phyloP scores from a whole-genome alignment of 2,888 invertebrate genomes.

The Hydrotaea cyrtoneurina region DNA sequence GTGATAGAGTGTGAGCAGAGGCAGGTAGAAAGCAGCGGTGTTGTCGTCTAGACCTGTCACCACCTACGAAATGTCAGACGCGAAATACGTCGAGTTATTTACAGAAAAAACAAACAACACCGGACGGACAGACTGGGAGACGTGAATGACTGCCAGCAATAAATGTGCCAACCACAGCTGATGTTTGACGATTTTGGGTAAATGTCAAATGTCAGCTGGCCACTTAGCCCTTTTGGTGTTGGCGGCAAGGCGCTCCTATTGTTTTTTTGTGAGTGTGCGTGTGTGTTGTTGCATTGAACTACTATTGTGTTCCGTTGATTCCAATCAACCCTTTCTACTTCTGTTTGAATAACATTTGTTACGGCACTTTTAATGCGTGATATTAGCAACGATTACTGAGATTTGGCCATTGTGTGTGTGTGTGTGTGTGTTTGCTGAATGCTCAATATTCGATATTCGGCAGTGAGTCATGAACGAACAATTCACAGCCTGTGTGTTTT shows the following conservation, averaged over 20 bases:
- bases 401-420: constrained; percentile 64
- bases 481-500: background rate
- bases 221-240: constrained; percentile 48
- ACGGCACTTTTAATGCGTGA: constrained; percentile 67
- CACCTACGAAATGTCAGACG: constrained; percentile 22
- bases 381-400: constrained; percentile 68
- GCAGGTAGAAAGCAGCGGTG: constrained; percentile 49
- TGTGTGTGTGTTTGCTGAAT: constrained; percentile 50
- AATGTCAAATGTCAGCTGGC: constrained; percentile 64
- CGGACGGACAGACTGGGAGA: background rate
- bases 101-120: background rate
- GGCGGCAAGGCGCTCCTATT: background rate
- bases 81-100: background rate
- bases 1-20: background rate
- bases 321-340: constrained; percentile 64
- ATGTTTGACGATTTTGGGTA: constrained; percentile 51
- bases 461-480: constrained; percentile 21
- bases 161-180: constrained; percentile 64
- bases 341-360: constrained; percentile 64
- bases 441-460: constrained; percentile 56
- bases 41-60: constrained; percentile 25
- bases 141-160: constrained; percentile 38
- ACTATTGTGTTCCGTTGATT: background rate
- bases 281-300: background rate
- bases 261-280: no score